A percentile compares a stretch with the other conserved stretches of the same genome.
phyloP scores from a whole-genome alignment of 1,140 invertebrate genomes.

The Helicoverpa zea region DNA sequence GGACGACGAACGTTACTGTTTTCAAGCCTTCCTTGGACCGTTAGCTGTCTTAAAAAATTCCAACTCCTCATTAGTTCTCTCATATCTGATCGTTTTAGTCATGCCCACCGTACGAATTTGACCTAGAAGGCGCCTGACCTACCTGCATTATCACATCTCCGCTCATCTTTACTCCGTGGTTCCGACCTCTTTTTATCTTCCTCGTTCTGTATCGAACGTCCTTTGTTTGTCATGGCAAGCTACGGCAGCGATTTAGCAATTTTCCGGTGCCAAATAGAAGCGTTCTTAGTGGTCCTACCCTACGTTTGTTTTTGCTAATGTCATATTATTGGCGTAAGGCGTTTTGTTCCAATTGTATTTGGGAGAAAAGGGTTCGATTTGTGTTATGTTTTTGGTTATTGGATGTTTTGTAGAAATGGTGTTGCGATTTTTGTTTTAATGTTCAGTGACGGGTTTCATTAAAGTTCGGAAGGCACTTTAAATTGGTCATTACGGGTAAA shows the following conservation, averaged over 20 bases:
- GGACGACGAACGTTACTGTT: too few relatives aligned
- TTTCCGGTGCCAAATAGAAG: conserved; percentile 41
- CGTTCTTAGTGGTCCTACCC: conserved; percentile 20
- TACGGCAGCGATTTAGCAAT: conserved; percentile 54
- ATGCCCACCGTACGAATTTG: too few relatives aligned
- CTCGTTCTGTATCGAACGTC: conserved; percentile 36
- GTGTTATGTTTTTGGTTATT: not conserved
- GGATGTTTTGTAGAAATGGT: not conserved
- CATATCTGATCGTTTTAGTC: too few relatives aligned
- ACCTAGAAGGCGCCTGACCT: too few relatives aligned
- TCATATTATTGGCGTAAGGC: conserved; percentile 19
- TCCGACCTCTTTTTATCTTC: conserved; percentile 35
- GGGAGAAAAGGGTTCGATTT: conserved; percentile 18
- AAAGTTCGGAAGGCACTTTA: too few relatives aligned
- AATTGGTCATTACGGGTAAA: too few relatives aligned
- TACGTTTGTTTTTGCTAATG: conserved; percentile 44
- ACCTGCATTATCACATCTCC: too few relatives aligned
- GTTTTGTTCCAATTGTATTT: conserved; percentile 43
- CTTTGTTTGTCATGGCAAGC: conserved; percentile 48
- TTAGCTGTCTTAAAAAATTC: too few relatives aligned
- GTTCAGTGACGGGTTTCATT: too few relatives aligned
- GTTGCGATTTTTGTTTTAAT: not conserved
- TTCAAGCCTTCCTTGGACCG: too few relatives aligned
- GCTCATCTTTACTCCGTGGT: not conserved
- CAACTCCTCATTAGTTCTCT: too few relatives aligned